Conservation (phyloP, 2,797 vertebrate species). For the Erethizon dorsatum region DNA sequence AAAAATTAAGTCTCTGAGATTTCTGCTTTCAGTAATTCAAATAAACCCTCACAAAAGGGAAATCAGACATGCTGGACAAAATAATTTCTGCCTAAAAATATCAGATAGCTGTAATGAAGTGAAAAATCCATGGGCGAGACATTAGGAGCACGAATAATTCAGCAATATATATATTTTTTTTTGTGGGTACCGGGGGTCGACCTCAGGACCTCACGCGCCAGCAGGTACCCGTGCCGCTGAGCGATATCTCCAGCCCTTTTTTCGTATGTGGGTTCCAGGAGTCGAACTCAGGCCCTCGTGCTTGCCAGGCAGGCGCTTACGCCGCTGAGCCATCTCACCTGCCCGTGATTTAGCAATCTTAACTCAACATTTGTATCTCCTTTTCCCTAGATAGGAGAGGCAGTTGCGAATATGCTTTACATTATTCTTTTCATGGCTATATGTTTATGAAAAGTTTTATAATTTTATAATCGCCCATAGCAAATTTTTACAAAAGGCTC, state of each 20-base stretch:
- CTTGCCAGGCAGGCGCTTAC: no score
- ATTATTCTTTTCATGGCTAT: background rate
- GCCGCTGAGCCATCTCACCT: no score
- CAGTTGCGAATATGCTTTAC: background rate
- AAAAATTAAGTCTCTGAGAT: slow-evolving; percentile 45
- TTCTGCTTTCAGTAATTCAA: slow-evolving; percentile 58
- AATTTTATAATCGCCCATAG: background rate
- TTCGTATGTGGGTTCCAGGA: no score
- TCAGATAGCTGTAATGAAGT: slow-evolving; percentile 3
- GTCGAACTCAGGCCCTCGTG: no score
- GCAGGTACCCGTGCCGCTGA: no score
- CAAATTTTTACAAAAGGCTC: background rate
- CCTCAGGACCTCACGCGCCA: no score
- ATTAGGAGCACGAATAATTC: background rate
- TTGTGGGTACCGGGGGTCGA: no score
- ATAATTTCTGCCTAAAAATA: slow-evolving; percentile 29
- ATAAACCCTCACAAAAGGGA: slow-evolving; percentile 28
- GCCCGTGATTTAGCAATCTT: background rate
- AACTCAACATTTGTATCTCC: background rate
- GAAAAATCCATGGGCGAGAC: background rate
- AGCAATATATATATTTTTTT: background rate
- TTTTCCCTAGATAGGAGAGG: background rate
- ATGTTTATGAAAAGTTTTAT: background rate
- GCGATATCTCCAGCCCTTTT: no score
- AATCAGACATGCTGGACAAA: slow-evolving; percentile 20